Base-by-base conservation (phyloP, 64 coral and sea anemone genomes). In the Montipora foliosa region DNA sequence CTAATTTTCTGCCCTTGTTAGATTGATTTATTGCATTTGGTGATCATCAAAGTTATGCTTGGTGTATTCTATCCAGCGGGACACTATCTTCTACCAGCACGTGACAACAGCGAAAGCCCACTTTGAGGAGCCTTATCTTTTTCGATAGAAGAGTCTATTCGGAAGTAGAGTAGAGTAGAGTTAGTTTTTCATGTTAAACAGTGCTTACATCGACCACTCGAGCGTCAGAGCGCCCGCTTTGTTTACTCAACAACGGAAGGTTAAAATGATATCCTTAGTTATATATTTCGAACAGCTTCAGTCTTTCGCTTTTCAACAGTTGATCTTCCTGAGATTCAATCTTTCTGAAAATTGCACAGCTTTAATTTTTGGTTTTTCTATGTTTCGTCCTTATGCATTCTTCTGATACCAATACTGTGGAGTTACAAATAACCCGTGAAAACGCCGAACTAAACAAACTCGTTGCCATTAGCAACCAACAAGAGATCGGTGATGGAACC, bases 171-270 rank as follows among this genome's bases (percentile, higher is more conserved):
- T 37, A 37, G 52, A 7, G 5, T 55, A 7, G 6, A 55, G 5
- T 64, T 64, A 64, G 9, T 64, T 64, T 64, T 20, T n/a, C 8
- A 71, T 71, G 68, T 14, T 19, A 49, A 49, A 49, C 14, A 19
- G 2, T 15, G 3, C 10, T 12, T 84, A 52, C 72, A 21, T 37
- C 21, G 29, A n/a, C 61, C 71, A 49, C 47, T 70, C 16, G 8
- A 71, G 82, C 82, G 82, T 86, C 82, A 83, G 19, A 71, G 71
- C 82, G 82, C 82, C 16, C 2, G 1, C 66, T 51, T 71, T 86
- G 82, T 86, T 86, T 86, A 17, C 71, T 68, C 82, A 71, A 51
- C 44, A 50, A 50, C 16, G 46, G 49, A 49, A 84, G 29, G 44
- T 84, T 29, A 69, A 83, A 16, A 25, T 49, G 16, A 84, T 83